Evolutionary conservation across 2,113 vertebrate genomes (phyloP).

Genomic region (Todiramphus saurophagus): DNA sequence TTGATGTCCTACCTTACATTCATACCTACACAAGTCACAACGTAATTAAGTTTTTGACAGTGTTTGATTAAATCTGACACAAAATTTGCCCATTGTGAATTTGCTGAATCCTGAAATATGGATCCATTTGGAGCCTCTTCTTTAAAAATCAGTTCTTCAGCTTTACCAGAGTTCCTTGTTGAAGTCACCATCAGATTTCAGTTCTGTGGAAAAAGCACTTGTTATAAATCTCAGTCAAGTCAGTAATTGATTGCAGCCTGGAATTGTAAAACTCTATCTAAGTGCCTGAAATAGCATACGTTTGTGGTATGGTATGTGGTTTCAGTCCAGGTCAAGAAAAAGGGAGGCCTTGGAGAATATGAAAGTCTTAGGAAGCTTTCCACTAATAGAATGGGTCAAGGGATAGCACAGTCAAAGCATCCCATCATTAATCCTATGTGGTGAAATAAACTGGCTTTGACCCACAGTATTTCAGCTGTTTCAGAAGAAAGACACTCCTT

Average conservation of each 20-base stretch:
- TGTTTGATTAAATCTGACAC: not conserved
- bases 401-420: conserved; percentile 37
- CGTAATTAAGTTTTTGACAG: not conserved
- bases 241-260: conserved; percentile 14
- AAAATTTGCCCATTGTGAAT: not conserved
- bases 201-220: not conserved
- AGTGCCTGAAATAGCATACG: conserved; percentile 56
- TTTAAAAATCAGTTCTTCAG: not conserved
- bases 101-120: not conserved
- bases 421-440: conserved; percentile 17
- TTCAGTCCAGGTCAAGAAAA: conserved; percentile 68
- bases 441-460: conserved; percentile 57
- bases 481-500: not conserved
- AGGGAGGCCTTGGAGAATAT: conserved; percentile 65
- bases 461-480: not conserved
- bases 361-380: conserved; percentile 59
- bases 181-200: not conserved
- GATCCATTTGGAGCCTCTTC: not conserved
- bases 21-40: rapidly evolving
- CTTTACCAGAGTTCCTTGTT: not conserved
- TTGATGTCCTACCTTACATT: not conserved
- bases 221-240: conserved; percentile 39
- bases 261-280: conserved; percentile 7
- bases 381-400: conserved; percentile 42
- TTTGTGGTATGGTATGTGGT: conserved; percentile 60